A percentile compares a stretch with the other conserved stretches of the same genome.
These are phyloP conservation scores for Eidolon dupreanum DNA, from an alignment of 2,797 vertebrate genomes.

Conservation along the genomic window DNA sequence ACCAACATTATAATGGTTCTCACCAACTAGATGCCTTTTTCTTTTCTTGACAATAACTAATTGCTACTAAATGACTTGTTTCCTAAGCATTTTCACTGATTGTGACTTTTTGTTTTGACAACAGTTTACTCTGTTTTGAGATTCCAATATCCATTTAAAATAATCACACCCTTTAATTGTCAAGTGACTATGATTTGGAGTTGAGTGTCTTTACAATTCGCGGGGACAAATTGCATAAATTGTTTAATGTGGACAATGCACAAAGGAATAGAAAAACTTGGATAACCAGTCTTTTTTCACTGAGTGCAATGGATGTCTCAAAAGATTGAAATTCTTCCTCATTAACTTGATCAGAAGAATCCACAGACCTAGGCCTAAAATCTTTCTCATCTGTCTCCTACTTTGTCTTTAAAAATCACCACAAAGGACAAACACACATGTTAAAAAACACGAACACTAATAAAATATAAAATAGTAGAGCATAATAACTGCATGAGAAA, in stretches of 20 bases:
- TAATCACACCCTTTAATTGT: background rate
- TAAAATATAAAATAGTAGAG: background rate
- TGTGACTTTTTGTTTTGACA: background rate
- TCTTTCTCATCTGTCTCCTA: background rate
- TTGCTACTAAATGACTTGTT: background rate
- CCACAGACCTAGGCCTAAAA: background rate
- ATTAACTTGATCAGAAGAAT: background rate
- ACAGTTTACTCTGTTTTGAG: background rate
- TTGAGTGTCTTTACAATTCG: background rate
- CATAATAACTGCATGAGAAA: background rate
- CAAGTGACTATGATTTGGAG: background rate
- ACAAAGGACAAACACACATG: background rate
- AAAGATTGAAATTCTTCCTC: background rate
- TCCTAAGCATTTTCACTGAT: background rate
- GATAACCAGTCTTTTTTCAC: background rate
- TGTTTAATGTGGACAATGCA: background rate
- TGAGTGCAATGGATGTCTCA: background rate
- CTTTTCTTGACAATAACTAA: background rate
- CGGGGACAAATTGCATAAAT: background rate
- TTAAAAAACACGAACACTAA: background rate
- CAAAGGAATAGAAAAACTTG: background rate
- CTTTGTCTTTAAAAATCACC: background rate
- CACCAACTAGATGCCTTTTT: background rate
- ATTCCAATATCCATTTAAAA: background rate
- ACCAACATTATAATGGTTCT: background rate